phyloP scores from a whole-genome alignment of 1,140 invertebrate genomes.

The Drosophila nebulosa region DNA sequence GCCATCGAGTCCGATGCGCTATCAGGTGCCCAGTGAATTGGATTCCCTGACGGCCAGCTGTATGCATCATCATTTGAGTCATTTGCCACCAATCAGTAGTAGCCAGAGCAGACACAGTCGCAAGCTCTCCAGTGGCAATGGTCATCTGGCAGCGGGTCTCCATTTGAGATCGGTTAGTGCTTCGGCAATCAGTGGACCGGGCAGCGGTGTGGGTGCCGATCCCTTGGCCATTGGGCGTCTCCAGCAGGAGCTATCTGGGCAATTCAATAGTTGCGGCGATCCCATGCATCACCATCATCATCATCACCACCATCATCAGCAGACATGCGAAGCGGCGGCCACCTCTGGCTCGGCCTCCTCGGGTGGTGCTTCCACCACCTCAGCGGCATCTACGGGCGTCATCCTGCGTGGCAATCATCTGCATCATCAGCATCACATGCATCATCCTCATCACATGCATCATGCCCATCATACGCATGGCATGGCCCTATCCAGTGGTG shows the following conservation, averaged over 20 bases:
- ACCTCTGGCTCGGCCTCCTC: not conserved
- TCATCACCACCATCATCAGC: constrained; percentile 75
- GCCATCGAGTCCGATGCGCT: constrained; percentile 84
- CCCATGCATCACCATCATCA: constrained; percentile 75
- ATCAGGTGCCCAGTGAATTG: constrained; percentile 68
- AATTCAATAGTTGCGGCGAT: constrained; percentile 68
- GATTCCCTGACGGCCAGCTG: constrained; percentile 36
- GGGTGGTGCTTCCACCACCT: not conserved
- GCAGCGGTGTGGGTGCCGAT: constrained; percentile 57
- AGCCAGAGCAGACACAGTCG: constrained; percentile 56
- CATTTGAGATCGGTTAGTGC: constrained; percentile 71
- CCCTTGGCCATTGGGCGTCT: constrained; percentile 49
- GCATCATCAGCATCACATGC: constrained; percentile 62
- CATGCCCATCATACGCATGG: constrained; percentile 58
- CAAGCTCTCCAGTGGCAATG: constrained; percentile 46
- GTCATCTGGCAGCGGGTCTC: constrained; percentile 17
- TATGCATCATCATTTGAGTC: constrained; percentile 47
- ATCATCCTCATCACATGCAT: constrained; percentile 67
- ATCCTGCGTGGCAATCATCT: constrained; percentile 40
- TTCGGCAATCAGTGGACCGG: constrained; percentile 61
- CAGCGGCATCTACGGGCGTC: constrained; percentile 8
- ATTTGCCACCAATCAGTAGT: constrained; percentile 11
- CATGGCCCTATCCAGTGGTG: not conserved
- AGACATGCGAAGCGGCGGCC: constrained; percentile 13
- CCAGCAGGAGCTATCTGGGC: constrained; percentile 56